These are phyloP conservation scores for Lacerta agilis DNA, from an alignment of 2,797 vertebrate species.

Conservation along the genomic window DNA sequence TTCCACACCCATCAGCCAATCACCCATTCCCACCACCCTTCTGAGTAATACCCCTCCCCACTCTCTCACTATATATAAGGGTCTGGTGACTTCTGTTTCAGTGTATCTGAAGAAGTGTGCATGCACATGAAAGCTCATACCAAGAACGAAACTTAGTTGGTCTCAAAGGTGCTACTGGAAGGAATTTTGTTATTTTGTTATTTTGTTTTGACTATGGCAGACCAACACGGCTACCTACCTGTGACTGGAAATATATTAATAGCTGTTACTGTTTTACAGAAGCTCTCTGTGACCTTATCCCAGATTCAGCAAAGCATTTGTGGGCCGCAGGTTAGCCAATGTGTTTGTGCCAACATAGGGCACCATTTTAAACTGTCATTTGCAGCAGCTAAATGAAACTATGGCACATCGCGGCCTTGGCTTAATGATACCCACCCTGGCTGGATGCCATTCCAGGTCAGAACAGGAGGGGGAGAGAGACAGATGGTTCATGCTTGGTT, in stretches of 20 bases:
- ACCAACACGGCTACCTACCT: too few species aligned
- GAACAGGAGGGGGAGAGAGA: background rate
- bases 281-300: background rate
- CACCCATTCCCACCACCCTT: too few species aligned
- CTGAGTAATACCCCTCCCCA: too few species aligned
- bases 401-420: background rate
- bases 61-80: too few species aligned
- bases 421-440: conserved; percentile 3
- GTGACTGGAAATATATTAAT: background rate
- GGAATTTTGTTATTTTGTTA: too few species aligned
- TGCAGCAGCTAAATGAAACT: background rate
- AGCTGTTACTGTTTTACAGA: background rate
- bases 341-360: background rate
- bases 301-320: background rate
- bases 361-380: background rate
- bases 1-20: too few species aligned
- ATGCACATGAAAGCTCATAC: too few species aligned
- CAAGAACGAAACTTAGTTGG: too few species aligned
- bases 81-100: too few species aligned
- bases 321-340: background rate
- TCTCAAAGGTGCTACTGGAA: too few species aligned
- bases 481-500: background rate
- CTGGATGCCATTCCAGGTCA: background rate
- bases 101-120: too few species aligned
- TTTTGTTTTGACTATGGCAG: too few species aligned